Evolutionary conservation across 2,888 invertebrate species (phyloP), one percentile per base, ranked within the genome.

Genomic region (Panopea generosa): DNA sequence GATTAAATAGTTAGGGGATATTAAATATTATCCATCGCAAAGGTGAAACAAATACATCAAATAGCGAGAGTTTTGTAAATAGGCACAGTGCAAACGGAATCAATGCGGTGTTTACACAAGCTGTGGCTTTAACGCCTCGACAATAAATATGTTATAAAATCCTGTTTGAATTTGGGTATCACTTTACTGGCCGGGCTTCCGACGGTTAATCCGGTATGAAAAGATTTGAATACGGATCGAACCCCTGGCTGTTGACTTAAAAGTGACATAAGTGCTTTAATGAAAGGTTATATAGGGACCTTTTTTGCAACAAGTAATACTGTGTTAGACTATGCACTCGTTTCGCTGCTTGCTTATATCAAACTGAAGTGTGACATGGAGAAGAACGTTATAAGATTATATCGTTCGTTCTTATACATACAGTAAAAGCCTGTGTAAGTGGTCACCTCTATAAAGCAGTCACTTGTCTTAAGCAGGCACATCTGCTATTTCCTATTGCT

Each of bases 111-210:
- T 71, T 71, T 61, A 33, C 27, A 2, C 27, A 63, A 43, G 29
- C 57, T 57, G 71, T 9, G 33, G 26, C 45, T 57, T n/a, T 71
- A 49, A 63, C 71, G 50, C 57, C 45, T 29, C 18, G 16, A 14
- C 24, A 27, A 52, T 50, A 16, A 29, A 26, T 40, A 22, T 22
- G 52, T 71, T 71, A 63, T 59, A 22, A 50, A 43, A 63, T 57
- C 43, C 6, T 73, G 56, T 73, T 73, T 73, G 61, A 20, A 14
- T n/a, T 52, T 2, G n/a, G 61, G 66, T 73, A 67, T 73, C 73
- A 40, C 56, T 61, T 73, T 73, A 56, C 73, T 18, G 20, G 40
- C 24, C 47, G 27, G 20, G 59, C 26, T 47, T 24, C 29, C 47
- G 26, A 26, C n/a, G n/a, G 45, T 47, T 60, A 47, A 60, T 60